Percentiles rank a stretch among this genome's conserved stretches.
These are phyloP conservation scores for Artibeus lituratus DNA, from an alignment of 2,797 vertebrate species.

Conservation along the genomic window DNA sequence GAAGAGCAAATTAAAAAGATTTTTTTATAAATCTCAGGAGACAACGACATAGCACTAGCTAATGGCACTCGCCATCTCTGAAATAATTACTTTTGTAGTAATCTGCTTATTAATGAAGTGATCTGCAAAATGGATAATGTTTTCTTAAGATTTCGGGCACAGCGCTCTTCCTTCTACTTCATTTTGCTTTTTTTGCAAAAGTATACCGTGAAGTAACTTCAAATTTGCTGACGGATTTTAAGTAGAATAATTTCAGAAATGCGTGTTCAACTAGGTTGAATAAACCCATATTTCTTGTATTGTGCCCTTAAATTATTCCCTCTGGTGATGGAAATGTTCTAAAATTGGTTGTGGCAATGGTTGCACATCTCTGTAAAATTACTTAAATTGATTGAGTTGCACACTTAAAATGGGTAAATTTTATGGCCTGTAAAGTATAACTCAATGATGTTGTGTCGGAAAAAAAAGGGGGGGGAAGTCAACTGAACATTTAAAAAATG, in stretches of 20 bases:
- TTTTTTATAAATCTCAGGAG: slow-evolving; percentile 64
- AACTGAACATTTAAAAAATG: background rate
- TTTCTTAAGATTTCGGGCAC: slow-evolving; percentile 54
- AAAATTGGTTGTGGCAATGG: background rate
- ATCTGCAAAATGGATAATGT: slow-evolving; percentile 61
- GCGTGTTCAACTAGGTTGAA: slow-evolving; percentile 55
- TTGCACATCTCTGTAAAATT: slow-evolving; percentile 22
- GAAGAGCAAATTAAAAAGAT: slow-evolving; percentile 70
- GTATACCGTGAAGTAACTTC: slow-evolving; percentile 31
- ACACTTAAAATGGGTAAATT: slow-evolving; percentile 34
- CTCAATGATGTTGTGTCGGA: background rate
- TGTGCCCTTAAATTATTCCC: slow-evolving; percentile 60
- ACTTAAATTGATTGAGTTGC: slow-evolving; percentile 32
- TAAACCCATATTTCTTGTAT: slow-evolving; percentile 60
- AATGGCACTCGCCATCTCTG: slow-evolving; percentile 66
- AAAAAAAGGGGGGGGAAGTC: background rate
- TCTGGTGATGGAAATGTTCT: slow-evolving; percentile 54
- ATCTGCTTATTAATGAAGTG: slow-evolving; percentile 70
- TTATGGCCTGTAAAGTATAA: slow-evolving; percentile 42
- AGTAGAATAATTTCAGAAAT: slow-evolving; percentile 73
- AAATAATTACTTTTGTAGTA: slow-evolving; percentile 73
- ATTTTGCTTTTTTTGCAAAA: slow-evolving; percentile 26
- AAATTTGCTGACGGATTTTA: slow-evolving; percentile 60
- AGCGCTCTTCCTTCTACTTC: slow-evolving; percentile 3
- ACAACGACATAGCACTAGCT: slow-evolving; percentile 63